Percentiles rank a stretch among this genome's conserved stretches.
phyloP scores from a whole-genome alignment of 2,888 invertebrate genomes.

The Athalia rosae region DNA sequence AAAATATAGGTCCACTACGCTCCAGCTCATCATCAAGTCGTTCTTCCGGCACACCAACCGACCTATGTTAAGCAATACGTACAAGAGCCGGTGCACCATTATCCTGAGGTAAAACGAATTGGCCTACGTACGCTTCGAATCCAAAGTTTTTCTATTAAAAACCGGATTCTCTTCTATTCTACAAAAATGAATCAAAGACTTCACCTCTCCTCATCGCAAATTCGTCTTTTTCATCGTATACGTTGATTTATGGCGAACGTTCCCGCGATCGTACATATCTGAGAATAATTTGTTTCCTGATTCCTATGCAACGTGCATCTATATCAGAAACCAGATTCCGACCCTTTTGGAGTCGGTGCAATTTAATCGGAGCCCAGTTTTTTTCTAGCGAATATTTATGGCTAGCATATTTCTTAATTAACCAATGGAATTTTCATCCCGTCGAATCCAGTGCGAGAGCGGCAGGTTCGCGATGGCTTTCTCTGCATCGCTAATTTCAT shows the following conservation, averaged over 20 bases:
- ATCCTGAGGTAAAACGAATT: background rate
- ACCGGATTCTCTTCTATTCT: background rate
- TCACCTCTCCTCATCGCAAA: too few relatives aligned
- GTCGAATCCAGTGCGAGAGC: slow-evolving; percentile 18
- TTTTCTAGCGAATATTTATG: background rate
- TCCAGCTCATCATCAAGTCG: background rate
- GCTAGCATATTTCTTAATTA: background rate
- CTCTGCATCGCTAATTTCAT: background rate
- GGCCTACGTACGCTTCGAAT: background rate
- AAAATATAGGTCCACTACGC: background rate
- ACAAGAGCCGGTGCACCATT: background rate
- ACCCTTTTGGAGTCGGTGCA: background rate
- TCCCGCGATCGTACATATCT: too few relatives aligned
- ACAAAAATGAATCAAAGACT: background rate
- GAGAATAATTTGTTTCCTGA: too few relatives aligned
- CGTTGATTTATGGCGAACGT: too few relatives aligned
- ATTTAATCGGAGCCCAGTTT: too few relatives aligned
- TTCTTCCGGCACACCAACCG: background rate
- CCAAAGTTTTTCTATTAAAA: background rate
- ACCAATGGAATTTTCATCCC: background rate
- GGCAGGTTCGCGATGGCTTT: background rate
- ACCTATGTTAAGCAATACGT: background rate
- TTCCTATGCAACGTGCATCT: too few relatives aligned
- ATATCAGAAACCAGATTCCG: background rate
- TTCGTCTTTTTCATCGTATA: too few relatives aligned